Conservation (phyloP, 2,797 vertebrate species). For the Rhabdophis nuchalis region DNA sequence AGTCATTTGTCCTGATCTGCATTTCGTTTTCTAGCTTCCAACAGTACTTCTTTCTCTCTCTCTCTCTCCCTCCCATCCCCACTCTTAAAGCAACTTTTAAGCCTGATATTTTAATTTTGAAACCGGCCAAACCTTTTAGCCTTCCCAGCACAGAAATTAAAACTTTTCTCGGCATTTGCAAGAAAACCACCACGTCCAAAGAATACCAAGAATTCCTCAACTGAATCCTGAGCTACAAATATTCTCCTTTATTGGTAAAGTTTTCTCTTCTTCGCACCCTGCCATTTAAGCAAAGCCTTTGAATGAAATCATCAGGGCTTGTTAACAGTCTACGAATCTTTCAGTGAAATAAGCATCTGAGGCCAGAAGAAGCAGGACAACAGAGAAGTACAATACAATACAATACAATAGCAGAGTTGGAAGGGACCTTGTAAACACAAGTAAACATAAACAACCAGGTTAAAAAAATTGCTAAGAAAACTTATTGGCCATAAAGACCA, state of each 20-base stretch:
- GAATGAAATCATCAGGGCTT: neutral
- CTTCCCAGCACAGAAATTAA: neutral
- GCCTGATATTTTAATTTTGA: constrained; percentile 36
- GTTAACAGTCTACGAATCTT: neutral
- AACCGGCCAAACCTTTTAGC: neutral
- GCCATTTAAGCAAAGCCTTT: neutral
- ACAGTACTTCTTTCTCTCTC: neutral
- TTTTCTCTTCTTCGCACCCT: neutral
- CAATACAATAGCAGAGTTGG: too few relatives aligned
- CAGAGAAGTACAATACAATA: too few relatives aligned
- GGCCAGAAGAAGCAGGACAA: too few relatives aligned
- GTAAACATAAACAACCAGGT: neutral
- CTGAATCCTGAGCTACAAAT: neutral
- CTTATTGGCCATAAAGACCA: too few relatives aligned
- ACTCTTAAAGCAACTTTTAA: neutral
- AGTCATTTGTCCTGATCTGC: neutral
- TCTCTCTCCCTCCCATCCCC: neutral
- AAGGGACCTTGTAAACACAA: too few relatives aligned
- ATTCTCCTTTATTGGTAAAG: neutral
- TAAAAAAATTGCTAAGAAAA: neutral
- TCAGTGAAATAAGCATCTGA: neutral
- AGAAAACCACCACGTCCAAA: neutral
- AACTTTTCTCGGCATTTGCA: neutral
- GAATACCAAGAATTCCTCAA: neutral
- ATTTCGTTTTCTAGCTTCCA: neutral